Conservation (phyloP, 2,888 invertebrate species). For the Ypsolopha scabrella region DNA sequence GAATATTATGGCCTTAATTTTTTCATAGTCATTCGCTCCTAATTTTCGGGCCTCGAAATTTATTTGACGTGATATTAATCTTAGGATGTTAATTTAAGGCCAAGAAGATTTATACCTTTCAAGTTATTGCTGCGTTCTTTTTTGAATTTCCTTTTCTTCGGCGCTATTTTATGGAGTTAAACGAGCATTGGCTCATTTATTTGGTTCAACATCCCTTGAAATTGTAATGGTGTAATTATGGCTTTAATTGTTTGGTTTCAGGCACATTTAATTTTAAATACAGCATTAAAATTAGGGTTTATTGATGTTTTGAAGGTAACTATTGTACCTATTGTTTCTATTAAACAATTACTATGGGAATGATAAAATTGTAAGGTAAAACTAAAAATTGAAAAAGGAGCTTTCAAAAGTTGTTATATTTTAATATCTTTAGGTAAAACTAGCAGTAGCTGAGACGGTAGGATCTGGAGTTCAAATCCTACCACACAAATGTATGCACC, state of each 20-base stretch:
- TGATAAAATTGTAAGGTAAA: too few relatives aligned
- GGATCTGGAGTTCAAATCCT: too few relatives aligned
- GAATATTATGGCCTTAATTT: constrained; percentile 15
- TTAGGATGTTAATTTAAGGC: too few relatives aligned
- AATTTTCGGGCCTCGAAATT: not conserved
- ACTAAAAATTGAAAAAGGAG: too few relatives aligned
- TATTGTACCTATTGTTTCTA: too few relatives aligned
- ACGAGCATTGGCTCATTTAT: not conserved
- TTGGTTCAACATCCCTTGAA: not conserved
- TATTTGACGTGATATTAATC: too few relatives aligned
- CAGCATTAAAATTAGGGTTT: not conserved
- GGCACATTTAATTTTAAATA: not conserved
- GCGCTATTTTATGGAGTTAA: not conserved
- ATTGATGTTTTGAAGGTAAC: not conserved
- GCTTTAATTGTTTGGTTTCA: not conserved
- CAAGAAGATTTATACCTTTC: not conserved
- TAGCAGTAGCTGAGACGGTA: too few relatives aligned
- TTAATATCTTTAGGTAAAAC: too few relatives aligned
- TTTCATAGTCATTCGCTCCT: constrained; percentile 11
- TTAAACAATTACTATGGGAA: too few relatives aligned
- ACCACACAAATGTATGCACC: too few relatives aligned
- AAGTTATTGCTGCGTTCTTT: not conserved
- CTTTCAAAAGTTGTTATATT: too few relatives aligned
- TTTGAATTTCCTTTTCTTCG: not conserved
- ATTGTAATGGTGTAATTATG: not conserved